phyloP scores from a whole-genome alignment of 2,113 vertebrate species.

The Tetrax tetrax region DNA sequence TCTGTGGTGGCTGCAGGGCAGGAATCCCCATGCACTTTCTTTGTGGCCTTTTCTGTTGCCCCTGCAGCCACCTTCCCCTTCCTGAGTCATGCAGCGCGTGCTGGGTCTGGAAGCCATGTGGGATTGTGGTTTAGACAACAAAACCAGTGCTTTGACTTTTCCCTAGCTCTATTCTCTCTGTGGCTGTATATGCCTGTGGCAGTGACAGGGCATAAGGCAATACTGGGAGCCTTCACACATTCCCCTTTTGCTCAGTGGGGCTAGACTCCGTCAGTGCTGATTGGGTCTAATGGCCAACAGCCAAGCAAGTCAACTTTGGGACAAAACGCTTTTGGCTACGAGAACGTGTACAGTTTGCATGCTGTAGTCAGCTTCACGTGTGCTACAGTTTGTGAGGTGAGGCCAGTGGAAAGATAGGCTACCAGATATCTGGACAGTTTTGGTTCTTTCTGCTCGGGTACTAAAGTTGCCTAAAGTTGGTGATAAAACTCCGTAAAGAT shows the following conservation, averaged over 20 bases:
- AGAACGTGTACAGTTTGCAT: not conserved
- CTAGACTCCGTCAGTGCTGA: not conserved
- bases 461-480: not conserved
- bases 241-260: not conserved
- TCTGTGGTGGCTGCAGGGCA: not conserved
- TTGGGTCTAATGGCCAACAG: not conserved
- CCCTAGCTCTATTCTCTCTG: accelerated
- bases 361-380: not conserved
- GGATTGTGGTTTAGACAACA: accelerated
- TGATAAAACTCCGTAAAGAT: not conserved
- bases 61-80: accelerated
- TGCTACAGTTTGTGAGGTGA: not conserved
- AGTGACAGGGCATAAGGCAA: too few relatives aligned
- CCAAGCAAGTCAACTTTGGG: not conserved
- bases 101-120: accelerated
- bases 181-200: too few relatives aligned
- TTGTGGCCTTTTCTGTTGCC: not conserved
- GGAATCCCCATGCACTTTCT: accelerated
- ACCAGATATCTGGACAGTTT: not conserved
- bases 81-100: accelerated
- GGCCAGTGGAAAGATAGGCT: not conserved
- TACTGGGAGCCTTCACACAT: too few relatives aligned
- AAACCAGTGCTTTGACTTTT: accelerated
- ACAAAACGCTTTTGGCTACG: accelerated
- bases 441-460: not conserved